Evolutionary conservation across 2,113 vertebrate species (phyloP), one percentile per base, ranked within the genome.

Genomic region (Python bivittatus): DNA sequence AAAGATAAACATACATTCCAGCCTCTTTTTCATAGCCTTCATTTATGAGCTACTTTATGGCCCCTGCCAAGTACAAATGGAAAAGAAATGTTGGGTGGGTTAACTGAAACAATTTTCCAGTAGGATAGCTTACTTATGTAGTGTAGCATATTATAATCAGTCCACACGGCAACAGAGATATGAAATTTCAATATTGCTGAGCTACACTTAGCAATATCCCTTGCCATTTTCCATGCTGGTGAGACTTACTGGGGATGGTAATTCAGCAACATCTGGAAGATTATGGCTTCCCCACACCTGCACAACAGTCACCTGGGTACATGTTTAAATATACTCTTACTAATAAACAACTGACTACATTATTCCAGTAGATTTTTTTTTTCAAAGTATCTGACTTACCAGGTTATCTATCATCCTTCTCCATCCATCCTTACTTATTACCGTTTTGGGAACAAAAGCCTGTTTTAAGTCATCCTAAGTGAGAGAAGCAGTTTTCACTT

Each of bases 371-470:
- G 6, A 9, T 29, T 17, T 33, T 7, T 8, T 22, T 7, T 8
- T 1, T 4, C 72, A 42, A 38, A 79, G 42, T 23, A 87, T 52
- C 27, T 25, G 38, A 85, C 44, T 85, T 85, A 44, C 52, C 85
- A 58, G 92, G 64, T 33, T n/a, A 38, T 0, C 48, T 92, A 85
- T 2, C 44, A 79, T 83, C 53, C 79, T 27, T 52, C 58, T 53
- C 58, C 44, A 33, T 72, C 61, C 20, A 57, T 84, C 9, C 38
- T 27, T 61, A 13, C 91, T 10, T 22, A 33, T 58, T 83, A 91
- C 54, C 92, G 57, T 85, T 85, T 52, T 33, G 6, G 90, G 91
- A 93, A 53, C 48, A 92, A 84, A 85, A 68, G 48, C n/a, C 84
- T 44, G 11, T 90, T 94, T 54, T 64, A 91, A 91, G 29, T 90